Conservation (phyloP, 2,797 vertebrate genomes). For the Mionectes olivaceus region DNA sequence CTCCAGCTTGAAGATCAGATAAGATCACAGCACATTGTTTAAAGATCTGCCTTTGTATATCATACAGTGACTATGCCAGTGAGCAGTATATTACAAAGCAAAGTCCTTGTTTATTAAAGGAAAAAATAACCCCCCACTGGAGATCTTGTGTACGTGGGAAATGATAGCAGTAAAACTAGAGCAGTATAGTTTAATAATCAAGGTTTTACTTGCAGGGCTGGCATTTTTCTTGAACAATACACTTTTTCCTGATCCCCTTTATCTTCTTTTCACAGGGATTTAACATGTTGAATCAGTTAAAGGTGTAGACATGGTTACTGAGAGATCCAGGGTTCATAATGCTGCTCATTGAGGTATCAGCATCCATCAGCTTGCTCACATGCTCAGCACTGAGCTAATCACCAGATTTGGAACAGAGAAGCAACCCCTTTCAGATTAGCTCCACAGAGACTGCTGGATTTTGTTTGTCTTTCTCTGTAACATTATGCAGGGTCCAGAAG, state of each 20-base stretch:
- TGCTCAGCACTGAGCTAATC: not conserved
- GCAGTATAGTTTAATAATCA: not conserved
- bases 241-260: not conserved
- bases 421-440: not conserved
- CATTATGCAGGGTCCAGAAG: not conserved
- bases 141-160: not conserved
- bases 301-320: not conserved
- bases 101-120: conserved; percentile 6
- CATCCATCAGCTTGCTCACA: not conserved
- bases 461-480: conserved; percentile 13
- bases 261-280: not conserved
- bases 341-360: not conserved
- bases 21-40: conserved; percentile 10
- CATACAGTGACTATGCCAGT: not conserved
- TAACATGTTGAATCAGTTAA: not conserved
- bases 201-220: not conserved
- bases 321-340: not conserved
- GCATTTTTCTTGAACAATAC: not conserved
- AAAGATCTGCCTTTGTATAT: not conserved
- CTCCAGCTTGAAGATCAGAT: conserved; percentile 18
- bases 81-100: not conserved
- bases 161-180: not conserved
- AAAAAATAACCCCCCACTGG: not conserved
- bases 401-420: not conserved
- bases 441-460: not conserved